Conservation (phyloP, 2,113 vertebrate species). For the Mus pahari region DNA sequence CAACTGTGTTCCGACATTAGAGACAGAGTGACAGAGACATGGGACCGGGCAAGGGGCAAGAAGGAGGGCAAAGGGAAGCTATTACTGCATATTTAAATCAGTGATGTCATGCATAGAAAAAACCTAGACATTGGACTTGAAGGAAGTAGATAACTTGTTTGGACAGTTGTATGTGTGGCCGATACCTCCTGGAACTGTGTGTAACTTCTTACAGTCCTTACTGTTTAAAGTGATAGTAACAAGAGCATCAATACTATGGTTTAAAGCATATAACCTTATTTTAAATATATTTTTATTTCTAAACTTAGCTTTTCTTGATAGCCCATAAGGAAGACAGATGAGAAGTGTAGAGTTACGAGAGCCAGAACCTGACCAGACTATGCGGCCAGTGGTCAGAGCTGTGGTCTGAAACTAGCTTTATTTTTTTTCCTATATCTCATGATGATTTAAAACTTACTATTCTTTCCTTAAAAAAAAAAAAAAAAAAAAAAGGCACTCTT, state of each 20-base stretch:
- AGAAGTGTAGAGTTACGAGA: background rate
- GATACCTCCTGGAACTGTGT: background rate
- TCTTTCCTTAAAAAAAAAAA: no score
- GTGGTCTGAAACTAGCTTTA: background rate
- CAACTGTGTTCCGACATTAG: background rate
- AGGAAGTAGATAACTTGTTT: background rate
- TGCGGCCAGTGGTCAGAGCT: background rate
- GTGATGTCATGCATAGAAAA: background rate
- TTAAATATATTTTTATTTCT: background rate
- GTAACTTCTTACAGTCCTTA: background rate
- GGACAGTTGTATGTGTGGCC: background rate
- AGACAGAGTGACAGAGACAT: background rate
- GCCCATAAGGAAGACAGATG: background rate
- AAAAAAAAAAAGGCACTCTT: no score
- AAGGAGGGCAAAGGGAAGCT: background rate
- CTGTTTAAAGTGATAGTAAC: background rate
- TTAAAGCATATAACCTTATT: background rate
- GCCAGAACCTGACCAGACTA: background rate
- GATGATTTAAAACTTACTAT: background rate
- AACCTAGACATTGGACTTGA: background rate
- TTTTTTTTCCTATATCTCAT: background rate
- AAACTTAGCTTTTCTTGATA: background rate
- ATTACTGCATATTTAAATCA: background rate
- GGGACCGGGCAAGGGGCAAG: background rate
- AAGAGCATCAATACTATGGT: background rate